These are phyloP conservation scores for Elgonia sp. DNA, from an alignment of 2,888 invertebrate genomes.

Conservation along the genomic window DNA sequence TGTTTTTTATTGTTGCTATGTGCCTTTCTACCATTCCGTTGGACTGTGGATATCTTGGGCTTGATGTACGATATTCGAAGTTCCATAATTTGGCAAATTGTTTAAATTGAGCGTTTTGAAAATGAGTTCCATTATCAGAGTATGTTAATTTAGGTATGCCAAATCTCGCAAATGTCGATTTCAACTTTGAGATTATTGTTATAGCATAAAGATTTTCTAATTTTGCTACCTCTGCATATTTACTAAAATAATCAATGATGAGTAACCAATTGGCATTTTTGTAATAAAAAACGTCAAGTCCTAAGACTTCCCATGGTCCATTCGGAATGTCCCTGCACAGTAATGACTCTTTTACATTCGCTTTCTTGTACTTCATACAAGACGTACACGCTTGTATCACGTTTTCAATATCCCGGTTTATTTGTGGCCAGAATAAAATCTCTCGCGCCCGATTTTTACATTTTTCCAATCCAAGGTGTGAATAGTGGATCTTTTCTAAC, in stretches of 20 bases:
- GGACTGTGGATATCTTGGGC: constrained; percentile 37
- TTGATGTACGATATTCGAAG: constrained; percentile 30
- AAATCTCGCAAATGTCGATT: constrained; percentile 76
- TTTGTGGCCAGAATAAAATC: constrained; percentile 77
- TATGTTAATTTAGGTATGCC: constrained; percentile 74
- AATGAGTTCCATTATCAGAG: constrained; percentile 70
- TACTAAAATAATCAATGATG: constrained; percentile 71
- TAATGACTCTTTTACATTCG: constrained; percentile 14
- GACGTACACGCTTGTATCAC: constrained; percentile 57
- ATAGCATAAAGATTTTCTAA: constrained; percentile 19
- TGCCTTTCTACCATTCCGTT: constrained; percentile 50
- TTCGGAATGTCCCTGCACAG: constrained; percentile 54
- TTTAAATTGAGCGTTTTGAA: constrained; percentile 13
- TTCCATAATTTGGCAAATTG: constrained; percentile 58
- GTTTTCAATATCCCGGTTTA: constrained; percentile 75
- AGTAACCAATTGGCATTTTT: constrained; percentile 43
- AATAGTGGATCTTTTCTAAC: constrained; percentile 75
- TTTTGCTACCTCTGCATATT: constrained; percentile 66
- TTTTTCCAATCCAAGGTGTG: constrained; percentile 78
- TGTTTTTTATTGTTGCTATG: background rate
- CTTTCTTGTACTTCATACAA: constrained; percentile 57
- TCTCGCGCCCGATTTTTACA: constrained; percentile 72
- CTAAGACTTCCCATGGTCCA: constrained; percentile 65
- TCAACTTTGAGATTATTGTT: constrained; percentile 58
- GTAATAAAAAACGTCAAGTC: constrained; percentile 64